Percentiles rank a stretch among this genome's conserved stretches.
phyloP scores from a whole-genome alignment of 2,888 invertebrate species.

The Stegophylla sp. region DNA sequence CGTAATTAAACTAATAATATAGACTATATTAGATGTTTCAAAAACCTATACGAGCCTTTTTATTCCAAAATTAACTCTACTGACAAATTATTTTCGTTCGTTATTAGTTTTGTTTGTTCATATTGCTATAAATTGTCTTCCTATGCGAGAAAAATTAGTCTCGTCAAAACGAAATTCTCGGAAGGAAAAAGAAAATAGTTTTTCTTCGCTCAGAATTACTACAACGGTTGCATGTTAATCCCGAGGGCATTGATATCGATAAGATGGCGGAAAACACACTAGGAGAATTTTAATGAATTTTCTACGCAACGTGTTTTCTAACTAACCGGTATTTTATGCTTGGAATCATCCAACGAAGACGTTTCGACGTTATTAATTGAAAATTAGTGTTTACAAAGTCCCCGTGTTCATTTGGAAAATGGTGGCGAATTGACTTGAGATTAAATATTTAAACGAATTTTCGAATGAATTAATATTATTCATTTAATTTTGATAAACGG shows the following conservation, averaged over 20 bases:
- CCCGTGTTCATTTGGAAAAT: too few relatives aligned
- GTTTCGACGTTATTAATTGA: constrained; percentile 11
- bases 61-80: too few relatives aligned
- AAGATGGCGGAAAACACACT: constrained; percentile 17
- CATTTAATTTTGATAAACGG: too few relatives aligned
- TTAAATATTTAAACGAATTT: too few relatives aligned
- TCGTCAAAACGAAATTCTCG: constrained; percentile 8
- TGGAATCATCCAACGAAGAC: neutral
- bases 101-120: neutral
- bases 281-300: constrained; percentile 40
- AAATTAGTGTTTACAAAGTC: neutral
- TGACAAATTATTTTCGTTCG: neutral
- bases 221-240: constrained; percentile 20
- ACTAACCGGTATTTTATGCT: constrained; percentile 28
- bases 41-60: too few relatives aligned
- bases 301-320: constrained; percentile 37
- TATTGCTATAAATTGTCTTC: neutral
- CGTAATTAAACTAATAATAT: too few relatives aligned
- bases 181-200: constrained; percentile 1
- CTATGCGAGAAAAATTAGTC: constrained; percentile 18
- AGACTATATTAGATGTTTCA: too few relatives aligned
- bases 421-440: too few relatives aligned
- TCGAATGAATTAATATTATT: too few relatives aligned
- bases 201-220: constrained; percentile 1
- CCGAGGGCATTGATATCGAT: constrained; percentile 24